Evolutionary conservation across 2,888 invertebrate genomes (phyloP).

Genomic region (Pheosia tremula): DNA sequence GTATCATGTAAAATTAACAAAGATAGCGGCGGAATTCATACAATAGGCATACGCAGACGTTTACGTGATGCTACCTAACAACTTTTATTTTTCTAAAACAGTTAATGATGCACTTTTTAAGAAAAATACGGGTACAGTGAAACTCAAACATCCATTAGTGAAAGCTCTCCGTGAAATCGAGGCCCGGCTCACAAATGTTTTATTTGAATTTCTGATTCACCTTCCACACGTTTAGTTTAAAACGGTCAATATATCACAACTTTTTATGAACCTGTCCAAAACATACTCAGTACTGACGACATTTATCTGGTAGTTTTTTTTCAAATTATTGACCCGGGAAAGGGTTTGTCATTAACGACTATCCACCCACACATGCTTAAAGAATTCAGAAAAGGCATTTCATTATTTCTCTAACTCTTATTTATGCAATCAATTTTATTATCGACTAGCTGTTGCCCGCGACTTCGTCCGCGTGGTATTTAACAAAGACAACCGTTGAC

Average conservation of each 20-base stretch:
- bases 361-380: not conserved
- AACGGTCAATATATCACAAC: constrained; percentile 18
- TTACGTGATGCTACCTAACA: not conserved
- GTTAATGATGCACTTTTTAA: not conserved
- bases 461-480: too few relatives aligned
- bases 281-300: constrained; percentile 4
- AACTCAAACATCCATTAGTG: not conserved
- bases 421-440: not conserved
- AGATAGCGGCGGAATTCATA: too few relatives aligned
- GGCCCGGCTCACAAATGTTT: not conserved
- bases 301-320: constrained; percentile 6
- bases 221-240: not conserved
- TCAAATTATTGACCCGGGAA: constrained; percentile 8
- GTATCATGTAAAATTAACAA: too few relatives aligned
- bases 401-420: not conserved
- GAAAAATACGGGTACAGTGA: not conserved
- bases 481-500: too few relatives aligned
- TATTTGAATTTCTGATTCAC: not conserved
- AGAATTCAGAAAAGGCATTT: constrained; percentile 1
- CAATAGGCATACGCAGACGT: too few relatives aligned
- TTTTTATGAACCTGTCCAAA: constrained; percentile 18
- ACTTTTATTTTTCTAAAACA: not conserved
- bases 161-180: not conserved
- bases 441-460: not conserved
- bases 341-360: not conserved